Base-by-base conservation (phyloP, 2,888 invertebrate species). In the Rhogogaster chlorosoma region DNA sequence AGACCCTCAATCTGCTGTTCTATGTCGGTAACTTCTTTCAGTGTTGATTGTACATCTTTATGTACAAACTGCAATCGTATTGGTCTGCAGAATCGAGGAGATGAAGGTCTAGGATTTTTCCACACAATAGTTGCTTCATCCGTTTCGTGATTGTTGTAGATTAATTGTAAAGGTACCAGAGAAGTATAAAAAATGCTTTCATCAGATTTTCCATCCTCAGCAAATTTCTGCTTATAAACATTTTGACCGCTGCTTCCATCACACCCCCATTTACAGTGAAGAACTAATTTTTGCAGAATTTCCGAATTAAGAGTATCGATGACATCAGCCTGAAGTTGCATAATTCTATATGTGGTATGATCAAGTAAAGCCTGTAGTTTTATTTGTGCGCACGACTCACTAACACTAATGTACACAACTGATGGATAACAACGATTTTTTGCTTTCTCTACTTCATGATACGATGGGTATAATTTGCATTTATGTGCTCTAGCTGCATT, bases 1-100 rank as follows among this genome's bases (percentile, higher is more conserved):
- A 61, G 61, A 61, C 61, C 61, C 61, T 61, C 61, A 61, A 61
- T 61, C 61, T 61, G 61, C 61, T 61, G 61, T 61, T 61, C 61
- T 61, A 61, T 61, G 61, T 61, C 61, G 5, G 61, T 61, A 61
- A 61, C 61, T 61, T 61, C 61, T 61, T 61, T n/a, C 61, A 61
- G 61, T 61, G 61, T 61, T 61, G 61, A 61, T 61, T 61, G 61
- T 61, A 61, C n/a, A 61, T 61, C n/a, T 61, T 61, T n/a, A 61
- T 61, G 61, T 61, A 61, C 61, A 61, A 61, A 61, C 61, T 61
- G 61, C 61, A 61, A 61, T 61, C 61, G 61, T 61, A 61, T 61
- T 12, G 61, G 61, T 61, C 61, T 61, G 61, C 61, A 61, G 6
- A 61, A 61, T 61, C 61, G 61, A 61, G 61, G n/a, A 61, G 5